These are phyloP conservation scores for Podocnemis expansa DNA, from an alignment of 2,113 vertebrate genomes.

Conservation along the genomic window DNA sequence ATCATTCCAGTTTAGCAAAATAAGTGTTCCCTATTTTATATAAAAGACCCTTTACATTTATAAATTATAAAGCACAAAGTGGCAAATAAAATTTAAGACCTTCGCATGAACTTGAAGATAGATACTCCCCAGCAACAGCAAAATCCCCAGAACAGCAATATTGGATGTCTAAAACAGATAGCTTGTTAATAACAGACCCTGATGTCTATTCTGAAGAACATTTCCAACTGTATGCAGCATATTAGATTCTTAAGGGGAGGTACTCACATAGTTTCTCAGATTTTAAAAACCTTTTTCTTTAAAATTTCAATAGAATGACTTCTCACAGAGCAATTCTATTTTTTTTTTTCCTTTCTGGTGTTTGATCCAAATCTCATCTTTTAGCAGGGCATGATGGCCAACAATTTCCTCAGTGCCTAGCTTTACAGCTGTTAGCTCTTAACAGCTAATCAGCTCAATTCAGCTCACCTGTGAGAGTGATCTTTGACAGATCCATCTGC, in stretches of 20 bases:
- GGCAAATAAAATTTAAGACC: conserved; percentile 20
- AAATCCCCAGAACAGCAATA: neutral
- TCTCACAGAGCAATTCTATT: conserved; percentile 36
- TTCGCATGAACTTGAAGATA: neutral
- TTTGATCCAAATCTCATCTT: conserved; percentile 53
- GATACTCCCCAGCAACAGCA: neutral
- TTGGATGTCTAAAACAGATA: neutral
- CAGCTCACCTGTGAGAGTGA: conserved; percentile 73
- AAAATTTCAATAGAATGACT: neutral
- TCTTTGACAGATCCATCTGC: conserved; percentile 75
- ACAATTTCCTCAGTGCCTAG: conserved; percentile 69
- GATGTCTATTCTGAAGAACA: neutral
- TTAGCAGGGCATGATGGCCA: conserved; percentile 33
- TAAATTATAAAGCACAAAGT: neutral
- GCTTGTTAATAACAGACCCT: neutral
- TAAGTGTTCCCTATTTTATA: neutral
- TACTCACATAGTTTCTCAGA: neutral
- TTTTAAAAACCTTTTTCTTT: neutral
- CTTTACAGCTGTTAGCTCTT: conserved; percentile 79
- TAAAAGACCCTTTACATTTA: neutral
- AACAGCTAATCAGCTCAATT: conserved; percentile 72
- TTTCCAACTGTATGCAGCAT: neutral
- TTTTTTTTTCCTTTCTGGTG: conserved; percentile 22
- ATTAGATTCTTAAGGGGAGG: neutral
- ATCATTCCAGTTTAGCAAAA: neutral